Conservation (phyloP, 2,888 invertebrate species). For the Copidosoma aretas region DNA sequence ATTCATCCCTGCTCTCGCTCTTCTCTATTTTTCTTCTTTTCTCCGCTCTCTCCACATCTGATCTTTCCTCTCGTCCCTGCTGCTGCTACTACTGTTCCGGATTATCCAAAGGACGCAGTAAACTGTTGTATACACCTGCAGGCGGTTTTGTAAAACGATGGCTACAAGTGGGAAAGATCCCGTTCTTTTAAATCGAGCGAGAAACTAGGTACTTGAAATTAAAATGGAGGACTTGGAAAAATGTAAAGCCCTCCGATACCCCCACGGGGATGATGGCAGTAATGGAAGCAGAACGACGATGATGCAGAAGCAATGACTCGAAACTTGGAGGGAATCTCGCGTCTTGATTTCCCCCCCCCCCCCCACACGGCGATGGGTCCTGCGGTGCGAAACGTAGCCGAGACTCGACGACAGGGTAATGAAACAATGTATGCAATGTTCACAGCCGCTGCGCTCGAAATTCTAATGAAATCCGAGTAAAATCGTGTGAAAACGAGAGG, state of each 20-base stretch:
- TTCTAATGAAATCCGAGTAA: slow-evolving; percentile 16
- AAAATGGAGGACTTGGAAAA: no score
- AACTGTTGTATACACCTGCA: no score
- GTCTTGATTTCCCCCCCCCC: background rate
- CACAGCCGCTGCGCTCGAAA: background rate
- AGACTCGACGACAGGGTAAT: slow-evolving; percentile 26
- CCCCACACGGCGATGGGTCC: background rate
- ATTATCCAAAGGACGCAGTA: no score
- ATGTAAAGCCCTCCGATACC: no score
- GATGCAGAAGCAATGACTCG: background rate
- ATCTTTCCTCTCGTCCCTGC: background rate
- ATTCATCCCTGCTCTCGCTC: background rate
- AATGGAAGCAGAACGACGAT: background rate
- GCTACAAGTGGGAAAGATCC: no score
- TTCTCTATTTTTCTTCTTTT: background rate
- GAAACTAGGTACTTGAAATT: no score
- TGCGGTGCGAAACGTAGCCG: slow-evolving; percentile 10
- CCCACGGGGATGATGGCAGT: background rate
- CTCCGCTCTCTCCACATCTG: background rate
- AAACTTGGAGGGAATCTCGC: no score
- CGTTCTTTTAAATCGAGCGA: no score
- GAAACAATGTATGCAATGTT: slow-evolving; percentile 23
- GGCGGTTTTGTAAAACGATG: no score
- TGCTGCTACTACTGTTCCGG: no score
- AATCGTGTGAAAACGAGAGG: slow-evolving; percentile 23